phyloP scores from a whole-genome alignment of 2,797 vertebrate species.

The Enteromius trimaculatus region DNA sequence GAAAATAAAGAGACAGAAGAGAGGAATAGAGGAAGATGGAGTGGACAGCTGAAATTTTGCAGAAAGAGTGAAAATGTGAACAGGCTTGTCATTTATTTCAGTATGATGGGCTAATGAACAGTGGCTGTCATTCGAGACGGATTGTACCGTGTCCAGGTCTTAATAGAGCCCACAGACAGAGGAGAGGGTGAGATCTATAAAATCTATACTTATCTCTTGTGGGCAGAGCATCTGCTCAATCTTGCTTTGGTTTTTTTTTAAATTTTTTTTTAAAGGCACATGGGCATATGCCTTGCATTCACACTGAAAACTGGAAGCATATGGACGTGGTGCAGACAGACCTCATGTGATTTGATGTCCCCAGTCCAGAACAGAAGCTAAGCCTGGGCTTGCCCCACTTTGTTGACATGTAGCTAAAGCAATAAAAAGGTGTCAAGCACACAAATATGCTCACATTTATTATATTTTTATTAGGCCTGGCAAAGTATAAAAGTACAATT shows the following conservation, averaged over 20 bases:
- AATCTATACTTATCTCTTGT: constrained; percentile 50
- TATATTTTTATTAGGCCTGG: neutral
- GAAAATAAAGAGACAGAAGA: constrained; percentile 29
- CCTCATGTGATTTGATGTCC: constrained; percentile 44
- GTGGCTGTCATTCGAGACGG: constrained; percentile 38
- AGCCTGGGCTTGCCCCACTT: constrained; percentile 44
- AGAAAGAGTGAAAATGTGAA: constrained; percentile 32
- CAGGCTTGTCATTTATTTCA: constrained; percentile 53
- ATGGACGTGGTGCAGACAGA: constrained; percentile 35
- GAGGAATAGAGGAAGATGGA: constrained; percentile 12
- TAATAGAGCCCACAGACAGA: constrained; percentile 52
- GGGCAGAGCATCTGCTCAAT: constrained; percentile 45
- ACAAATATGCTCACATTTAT: constrained; percentile 10
- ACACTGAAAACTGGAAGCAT: constrained; percentile 35
- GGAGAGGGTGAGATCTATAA: constrained; percentile 44
- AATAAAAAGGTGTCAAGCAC: constrained; percentile 40
- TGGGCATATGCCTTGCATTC: constrained; percentile 38
- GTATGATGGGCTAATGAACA: constrained; percentile 50
- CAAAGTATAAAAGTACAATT: neutral
- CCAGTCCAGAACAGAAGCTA: constrained; percentile 36
- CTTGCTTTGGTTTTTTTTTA: neutral
- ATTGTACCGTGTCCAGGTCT: constrained; percentile 40
- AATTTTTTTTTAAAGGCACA: neutral
- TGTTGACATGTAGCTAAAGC: constrained; percentile 38
- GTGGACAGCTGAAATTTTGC: constrained; percentile 9